Conservation (phyloP, 1,140 invertebrate genomes). For the Stenopsyche tienmushanensis region DNA sequence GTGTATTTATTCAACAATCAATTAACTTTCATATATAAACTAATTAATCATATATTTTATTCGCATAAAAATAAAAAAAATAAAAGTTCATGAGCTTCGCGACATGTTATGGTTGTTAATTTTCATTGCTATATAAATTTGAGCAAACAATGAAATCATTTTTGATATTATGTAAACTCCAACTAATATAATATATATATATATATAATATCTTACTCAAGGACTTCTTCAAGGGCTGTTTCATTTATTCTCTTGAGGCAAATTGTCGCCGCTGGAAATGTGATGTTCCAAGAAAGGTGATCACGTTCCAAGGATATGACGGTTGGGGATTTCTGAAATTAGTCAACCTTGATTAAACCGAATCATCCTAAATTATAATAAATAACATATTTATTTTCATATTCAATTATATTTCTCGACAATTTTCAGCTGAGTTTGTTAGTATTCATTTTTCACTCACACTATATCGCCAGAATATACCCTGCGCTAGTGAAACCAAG, state of each 20-base stretch:
- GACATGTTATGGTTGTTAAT: background rate
- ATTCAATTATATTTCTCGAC: too few species aligned
- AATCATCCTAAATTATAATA: background rate
- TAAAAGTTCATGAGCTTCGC: background rate
- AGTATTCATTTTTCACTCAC: constrained; percentile 1
- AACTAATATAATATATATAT: constrained; percentile 11
- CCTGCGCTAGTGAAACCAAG: background rate
- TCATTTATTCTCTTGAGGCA: constrained; percentile 45
- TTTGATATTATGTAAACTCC: background rate
- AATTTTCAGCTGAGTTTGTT: background rate
- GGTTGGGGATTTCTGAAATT: constrained; percentile 61
- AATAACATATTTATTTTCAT: background rate
- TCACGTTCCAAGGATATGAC: constrained; percentile 73
- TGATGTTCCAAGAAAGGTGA: constrained; percentile 69
- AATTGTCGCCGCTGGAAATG: constrained; percentile 62
- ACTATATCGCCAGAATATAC: constrained; percentile 9
- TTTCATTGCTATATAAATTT: background rate
- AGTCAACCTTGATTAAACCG: background rate
- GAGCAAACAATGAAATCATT: background rate
- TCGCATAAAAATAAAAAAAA: too few species aligned
- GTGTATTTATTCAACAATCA: too few species aligned
- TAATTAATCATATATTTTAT: too few species aligned
- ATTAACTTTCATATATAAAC: too few species aligned
- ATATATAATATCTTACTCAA: constrained; percentile 25
- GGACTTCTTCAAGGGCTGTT: constrained; percentile 24